phyloP scores from a whole-genome alignment of 2,113 vertebrate genomes.

The Archilochus colubris region DNA sequence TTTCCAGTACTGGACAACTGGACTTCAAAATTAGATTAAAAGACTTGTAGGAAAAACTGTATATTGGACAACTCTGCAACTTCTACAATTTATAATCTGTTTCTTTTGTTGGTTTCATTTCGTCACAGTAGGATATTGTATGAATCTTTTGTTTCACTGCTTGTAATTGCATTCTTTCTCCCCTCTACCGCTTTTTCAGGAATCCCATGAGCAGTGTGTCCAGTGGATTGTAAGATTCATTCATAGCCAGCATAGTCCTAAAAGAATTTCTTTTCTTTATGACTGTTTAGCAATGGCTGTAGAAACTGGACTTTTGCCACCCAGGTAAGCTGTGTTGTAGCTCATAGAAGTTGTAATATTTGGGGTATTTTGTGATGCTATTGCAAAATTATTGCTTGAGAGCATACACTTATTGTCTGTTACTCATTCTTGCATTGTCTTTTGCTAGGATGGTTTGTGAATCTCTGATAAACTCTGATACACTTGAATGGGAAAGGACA shows the following conservation, averaged over 20 bases:
- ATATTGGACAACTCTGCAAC: background rate
- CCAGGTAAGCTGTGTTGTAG: constrained; percentile 80
- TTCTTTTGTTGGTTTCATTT: background rate
- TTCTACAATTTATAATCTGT: background rate
- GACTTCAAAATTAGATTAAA: background rate
- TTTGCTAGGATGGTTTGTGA: constrained; percentile 93
- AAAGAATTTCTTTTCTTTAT: constrained; percentile 97
- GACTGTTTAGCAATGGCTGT: constrained; percentile 97
- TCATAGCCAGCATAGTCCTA: constrained; percentile 95
- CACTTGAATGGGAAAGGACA: constrained; percentile 95
- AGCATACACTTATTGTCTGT: rapidly evolving
- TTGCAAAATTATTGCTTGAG: background rate
- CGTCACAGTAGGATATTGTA: background rate
- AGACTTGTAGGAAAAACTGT: background rate
- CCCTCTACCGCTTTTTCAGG: constrained; percentile 72
- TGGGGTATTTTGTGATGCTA: background rate
- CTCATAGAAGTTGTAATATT: background rate
- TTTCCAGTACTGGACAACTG: background rate
- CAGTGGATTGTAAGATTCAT: constrained; percentile 98
- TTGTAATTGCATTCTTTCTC: background rate
- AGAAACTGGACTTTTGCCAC: constrained; percentile 91
- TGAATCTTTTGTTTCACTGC: background rate
- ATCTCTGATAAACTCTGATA: constrained; percentile 91
- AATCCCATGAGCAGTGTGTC: constrained; percentile 96
- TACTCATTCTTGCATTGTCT: background rate